A percentile compares a stretch with the other conserved stretches of the same genome.
Evolutionary conservation across 2,888 invertebrate genomes (phyloP).

Genomic region (Lucinisca nassula): DNA sequence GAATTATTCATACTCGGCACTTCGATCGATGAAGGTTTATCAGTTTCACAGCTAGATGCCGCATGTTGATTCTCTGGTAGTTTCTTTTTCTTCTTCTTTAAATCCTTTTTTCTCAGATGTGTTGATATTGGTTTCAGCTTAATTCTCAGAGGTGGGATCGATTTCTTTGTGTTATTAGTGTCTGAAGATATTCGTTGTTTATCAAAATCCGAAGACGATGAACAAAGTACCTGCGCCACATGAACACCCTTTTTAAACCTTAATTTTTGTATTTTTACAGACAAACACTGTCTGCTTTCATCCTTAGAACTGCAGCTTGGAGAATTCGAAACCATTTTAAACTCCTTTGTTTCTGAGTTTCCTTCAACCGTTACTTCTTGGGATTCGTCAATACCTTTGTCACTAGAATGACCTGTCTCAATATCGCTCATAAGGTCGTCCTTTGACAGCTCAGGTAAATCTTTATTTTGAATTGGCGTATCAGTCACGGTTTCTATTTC

Average conservation of each 20-base stretch:
- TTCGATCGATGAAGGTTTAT: too few relatives aligned
- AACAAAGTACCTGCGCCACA: neutral
- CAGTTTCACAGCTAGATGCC: too few relatives aligned
- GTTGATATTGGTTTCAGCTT: neutral
- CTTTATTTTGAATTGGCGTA: neutral
- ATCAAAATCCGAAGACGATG: neutral
- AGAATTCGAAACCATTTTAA: neutral
- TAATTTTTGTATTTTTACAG: neutral
- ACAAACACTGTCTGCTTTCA: neutral
- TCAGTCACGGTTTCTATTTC: neutral
- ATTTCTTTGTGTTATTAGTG: neutral
- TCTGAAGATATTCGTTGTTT: neutral
- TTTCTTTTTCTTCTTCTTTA: neutral
- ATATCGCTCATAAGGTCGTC: neutral
- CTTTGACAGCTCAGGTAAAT: neutral
- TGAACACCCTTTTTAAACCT: neutral
- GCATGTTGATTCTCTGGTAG: neutral
- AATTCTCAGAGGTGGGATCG: constrained; percentile 2
- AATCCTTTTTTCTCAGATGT: neutral
- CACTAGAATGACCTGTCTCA: neutral
- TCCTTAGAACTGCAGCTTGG: neutral
- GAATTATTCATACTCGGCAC: too few relatives aligned
- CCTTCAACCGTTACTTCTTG: neutral
- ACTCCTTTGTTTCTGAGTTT: neutral
- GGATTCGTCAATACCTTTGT: neutral